Base-by-base conservation (phyloP, 2,888 invertebrate genomes). In the Nasonia oneida region DNA sequence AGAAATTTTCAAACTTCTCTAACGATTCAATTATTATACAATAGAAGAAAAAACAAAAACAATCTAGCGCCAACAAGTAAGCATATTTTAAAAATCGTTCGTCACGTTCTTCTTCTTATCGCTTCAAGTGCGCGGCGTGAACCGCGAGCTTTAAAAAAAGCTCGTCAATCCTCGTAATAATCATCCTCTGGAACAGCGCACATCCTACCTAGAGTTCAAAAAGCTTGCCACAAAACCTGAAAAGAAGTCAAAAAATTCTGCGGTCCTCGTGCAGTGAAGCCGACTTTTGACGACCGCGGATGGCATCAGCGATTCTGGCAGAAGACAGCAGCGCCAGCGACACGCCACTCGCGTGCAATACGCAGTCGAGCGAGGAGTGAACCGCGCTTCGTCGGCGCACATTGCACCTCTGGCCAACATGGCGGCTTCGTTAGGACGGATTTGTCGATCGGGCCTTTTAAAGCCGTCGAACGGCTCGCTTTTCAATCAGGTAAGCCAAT, bases 381-480 rank as follows among this genome's bases (percentile, higher is more conserved):
- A 61, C n/a, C 37, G 81, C 61, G 80, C 82, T 76, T 67, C 81
- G 81, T 73, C 74, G 67, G 84, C 89, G 89, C 90, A 90, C 90
- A 90, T 90, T 90, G 90, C 90, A 92, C 90, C 91, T 92, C 91
- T 92, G 91, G 90, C 95, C 95, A 97, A 96, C 95, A 97, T 97
- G 97, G 97, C 97, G 95, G 97, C 97, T 94, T 96, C 96, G 94
- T 96, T 97, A 94, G 96, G 97, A 95, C 96, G 97, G 95, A 96
- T 97, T 95, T 97, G 96, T 95, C 91, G 91, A 94, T 96, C 96
- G 94, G 96, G 96, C 94, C 95, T 97, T 94, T 95, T 97, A 93
- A 97, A 96, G 95, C 95, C 96, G 91, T 95, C 95, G 94, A 95
- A 95, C 94, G 94, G 94, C 91, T 90, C 95, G 92, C 94, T 95